These are phyloP conservation scores for Caranx ignobilis DNA, from an alignment of 2,113 vertebrate species.

Conservation along the genomic window DNA sequence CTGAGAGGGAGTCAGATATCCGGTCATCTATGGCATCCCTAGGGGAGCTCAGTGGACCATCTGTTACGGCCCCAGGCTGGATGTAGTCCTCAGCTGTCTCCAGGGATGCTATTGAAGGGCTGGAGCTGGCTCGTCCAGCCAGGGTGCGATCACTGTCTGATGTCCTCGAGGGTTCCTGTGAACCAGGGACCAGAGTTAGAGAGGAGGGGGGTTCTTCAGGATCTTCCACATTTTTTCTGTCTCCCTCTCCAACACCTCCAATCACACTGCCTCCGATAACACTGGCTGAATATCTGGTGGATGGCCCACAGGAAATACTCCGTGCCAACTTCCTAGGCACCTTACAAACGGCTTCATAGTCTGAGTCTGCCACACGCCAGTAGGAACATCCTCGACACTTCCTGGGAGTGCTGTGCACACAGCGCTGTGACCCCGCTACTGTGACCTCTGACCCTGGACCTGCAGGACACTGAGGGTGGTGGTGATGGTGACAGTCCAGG, in stretches of 20 bases:
- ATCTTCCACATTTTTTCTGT: constrained; percentile 52
- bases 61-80: constrained; percentile 72
- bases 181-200: constrained; percentile 79
- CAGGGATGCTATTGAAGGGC: constrained; percentile 89
- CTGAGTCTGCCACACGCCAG: constrained; percentile 90
- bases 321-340: constrained; percentile 91
- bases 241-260: constrained; percentile 37
- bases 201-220: constrained; percentile 82
- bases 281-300: constrained; percentile 87
- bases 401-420: constrained; percentile 77
- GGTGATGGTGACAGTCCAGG: constrained; percentile 79
- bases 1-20: constrained; percentile 83
- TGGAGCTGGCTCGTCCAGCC: constrained; percentile 86
- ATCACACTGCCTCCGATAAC: constrained; percentile 74
- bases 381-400: constrained; percentile 89
- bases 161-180: constrained; percentile 64
- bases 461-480: constrained; percentile 80
- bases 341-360: constrained; percentile 95
- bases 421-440: constrained; percentile 58
- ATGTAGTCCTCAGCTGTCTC: constrained; percentile 82
- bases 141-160: constrained; percentile 86
- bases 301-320: constrained; percentile 88
- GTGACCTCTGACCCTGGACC: constrained; percentile 75
- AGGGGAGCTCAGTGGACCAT: constrained; percentile 64
- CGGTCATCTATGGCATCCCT: constrained; percentile 77